These are phyloP conservation scores for Spisula solida DNA, from an alignment of 2,888 invertebrate genomes.

Conservation along the genomic window DNA sequence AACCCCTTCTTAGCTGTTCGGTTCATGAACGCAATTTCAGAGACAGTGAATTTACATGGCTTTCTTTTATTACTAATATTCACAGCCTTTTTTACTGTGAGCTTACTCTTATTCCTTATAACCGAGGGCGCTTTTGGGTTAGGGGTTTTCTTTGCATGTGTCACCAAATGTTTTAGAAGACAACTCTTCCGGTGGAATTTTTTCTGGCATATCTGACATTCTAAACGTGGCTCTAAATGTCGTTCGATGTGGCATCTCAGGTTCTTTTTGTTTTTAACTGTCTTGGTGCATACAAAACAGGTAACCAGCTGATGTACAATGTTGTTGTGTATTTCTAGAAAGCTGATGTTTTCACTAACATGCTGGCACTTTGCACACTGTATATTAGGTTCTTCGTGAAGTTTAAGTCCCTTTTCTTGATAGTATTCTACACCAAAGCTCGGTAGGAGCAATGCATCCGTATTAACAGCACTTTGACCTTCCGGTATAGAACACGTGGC, in stretches of 20 bases:
- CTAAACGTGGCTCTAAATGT: not conserved
- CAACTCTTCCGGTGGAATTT: not conserved
- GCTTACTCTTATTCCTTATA: not conserved
- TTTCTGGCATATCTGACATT: not conserved
- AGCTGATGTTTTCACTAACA: not conserved
- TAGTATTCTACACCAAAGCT: not conserved
- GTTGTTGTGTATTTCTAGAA: not conserved
- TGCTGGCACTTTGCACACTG: not conserved
- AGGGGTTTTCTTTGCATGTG: not conserved
- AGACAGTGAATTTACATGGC: not conserved
- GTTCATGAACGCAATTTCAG: too few species aligned
- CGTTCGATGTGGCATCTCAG: not conserved
- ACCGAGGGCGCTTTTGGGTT: not conserved
- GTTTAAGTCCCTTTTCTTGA: not conserved
- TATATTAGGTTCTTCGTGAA: not conserved
- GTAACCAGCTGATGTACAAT: not conserved
- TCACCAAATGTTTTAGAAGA: not conserved
- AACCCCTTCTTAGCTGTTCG: not conserved
- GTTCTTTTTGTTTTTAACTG: not conserved
- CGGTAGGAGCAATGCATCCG: too few species aligned
- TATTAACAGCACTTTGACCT: too few species aligned
- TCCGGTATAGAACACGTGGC: too few species aligned
- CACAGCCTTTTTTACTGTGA: not conserved
- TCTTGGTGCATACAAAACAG: not conserved
- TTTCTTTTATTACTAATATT: not conserved